Base-by-base conservation (phyloP, 2,113 vertebrate species). In the Puffinus mauretanicus region DNA sequence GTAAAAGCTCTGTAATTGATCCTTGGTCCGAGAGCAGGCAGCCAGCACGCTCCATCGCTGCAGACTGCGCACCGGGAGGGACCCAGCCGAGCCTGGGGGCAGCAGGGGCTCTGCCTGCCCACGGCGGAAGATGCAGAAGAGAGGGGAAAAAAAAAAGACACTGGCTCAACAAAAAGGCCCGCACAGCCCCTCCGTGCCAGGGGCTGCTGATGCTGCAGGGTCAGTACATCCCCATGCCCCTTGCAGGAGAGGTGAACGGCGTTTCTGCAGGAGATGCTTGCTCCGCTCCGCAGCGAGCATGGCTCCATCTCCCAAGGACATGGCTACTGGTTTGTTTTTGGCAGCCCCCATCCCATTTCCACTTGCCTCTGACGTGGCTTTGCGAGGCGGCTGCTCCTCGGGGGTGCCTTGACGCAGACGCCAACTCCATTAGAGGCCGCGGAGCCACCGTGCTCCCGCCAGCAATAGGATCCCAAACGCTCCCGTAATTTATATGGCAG, bases 401-500 rank as follows among this genome's bases (percentile, higher is more conserved):
- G 80, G 4, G 36, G 67, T 51, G 22, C 38, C 65, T 91, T 1
- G 0, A 22, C 0, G 1, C 16, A 72, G 80, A 14, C 5, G 1
- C 24, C 3, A 2, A 26, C 64, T 82, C 64, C 52, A 11, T 1
- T 3, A 25, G 86, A 78, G 69, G 12, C 65, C 70, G 24, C 0
- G 1, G 86, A 84, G 52, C 78, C 3, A 0, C 84, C 5, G 6
- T 40, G 60, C 95, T 93, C 92, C 79, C 19, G n/a, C n/a, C 96
- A 86, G 96, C 90, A 54, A 8, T 24, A 15, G 77, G 95, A 94
- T 85, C 85, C 95, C 71, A 16, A 95, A 58, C 0, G 6, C 61
- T 94, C 96, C 97, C 1, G 0, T 97, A 96, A 95, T 97, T 98
- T 96, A 96, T 97, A 96, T 20, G 8, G 95, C 71, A 57, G 94